Base-by-base conservation (phyloP, 1,140 invertebrate species). In the Aradophagus sp. region DNA sequence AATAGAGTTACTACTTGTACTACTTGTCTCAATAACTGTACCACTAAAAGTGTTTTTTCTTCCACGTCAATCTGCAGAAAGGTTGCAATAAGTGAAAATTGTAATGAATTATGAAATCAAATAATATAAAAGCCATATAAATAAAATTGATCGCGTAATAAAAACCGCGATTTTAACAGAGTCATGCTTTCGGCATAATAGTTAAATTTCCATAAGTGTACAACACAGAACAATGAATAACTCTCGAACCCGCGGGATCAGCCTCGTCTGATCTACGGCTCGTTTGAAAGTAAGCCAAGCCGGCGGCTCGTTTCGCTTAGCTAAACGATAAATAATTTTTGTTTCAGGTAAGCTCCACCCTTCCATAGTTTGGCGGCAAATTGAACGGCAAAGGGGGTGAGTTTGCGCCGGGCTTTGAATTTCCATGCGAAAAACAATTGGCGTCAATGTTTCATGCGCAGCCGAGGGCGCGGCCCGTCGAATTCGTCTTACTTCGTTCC, bases 371-470 rank as follows among this genome's bases (percentile, higher is more conserved):
- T 62, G 50, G 31, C 14, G 0, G 5, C 13, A 44, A 50, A 62
- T 47, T 39, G 48, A 62, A 56, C 31, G 42, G 50, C 66, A 50
- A 5, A 1, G 45, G 53, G 59, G 20, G 31, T 50, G 52, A 56
- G 58, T 44, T n/a, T 2, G 32, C 32, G 31, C 16, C 39, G 26
- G 27, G 48, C 50, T 50, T 56, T 34, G 42, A 55, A 69, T 69
- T 62, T 69, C 50, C 56, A 61, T 55, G 48, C 48, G 41, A 55
- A 39, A 55, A 69, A 69, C 65, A 69, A 69, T 69, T 61, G 65
- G 65, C 61, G 56, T 69, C 55, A 69, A 69, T 69, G 65, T 68
- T 68, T 59, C 41, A 68, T 47, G 5, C 29, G 5, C 29, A 11
- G n/a, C 32, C 32, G 23, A 12, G 29, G 29, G 27, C 20, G 20